These are phyloP conservation scores for Colossoma macropomum DNA, from an alignment of 2,113 vertebrate genomes.

Conservation along the genomic window DNA sequence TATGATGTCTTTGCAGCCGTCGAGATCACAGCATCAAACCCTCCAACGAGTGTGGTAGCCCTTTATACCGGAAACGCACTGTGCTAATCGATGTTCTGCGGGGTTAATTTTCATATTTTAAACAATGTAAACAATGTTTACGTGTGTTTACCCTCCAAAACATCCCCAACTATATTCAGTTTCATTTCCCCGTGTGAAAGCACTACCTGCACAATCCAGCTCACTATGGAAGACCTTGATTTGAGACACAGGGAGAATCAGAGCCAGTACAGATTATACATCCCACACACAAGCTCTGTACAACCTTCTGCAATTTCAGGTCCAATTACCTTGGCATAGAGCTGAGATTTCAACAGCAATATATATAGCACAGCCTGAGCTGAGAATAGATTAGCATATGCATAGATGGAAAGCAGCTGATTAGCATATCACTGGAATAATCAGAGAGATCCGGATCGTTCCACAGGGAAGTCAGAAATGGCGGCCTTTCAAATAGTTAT, in stretches of 20 bases:
- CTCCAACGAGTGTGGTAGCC: too few relatives aligned
- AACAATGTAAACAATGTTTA: too few relatives aligned
- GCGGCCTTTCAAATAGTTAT: background rate
- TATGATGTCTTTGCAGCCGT: too few relatives aligned
- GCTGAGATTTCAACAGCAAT: background rate
- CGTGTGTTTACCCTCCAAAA: too few relatives aligned
- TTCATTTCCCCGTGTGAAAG: background rate
- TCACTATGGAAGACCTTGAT: background rate
- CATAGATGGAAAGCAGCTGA: slow-evolving; percentile 5
- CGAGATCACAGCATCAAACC: too few relatives aligned
- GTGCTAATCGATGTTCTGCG: too few relatives aligned
- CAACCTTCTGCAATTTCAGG: background rate
- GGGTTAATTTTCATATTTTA: too few relatives aligned
- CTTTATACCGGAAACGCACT: too few relatives aligned
- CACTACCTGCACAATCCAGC: background rate
- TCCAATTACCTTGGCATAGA: background rate
- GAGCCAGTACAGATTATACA: background rate
- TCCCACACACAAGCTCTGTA: slow-evolving; percentile 10
- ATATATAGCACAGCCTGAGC: slow-evolving; percentile 1
- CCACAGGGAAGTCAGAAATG: background rate
- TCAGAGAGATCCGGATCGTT: background rate
- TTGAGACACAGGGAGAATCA: background rate
- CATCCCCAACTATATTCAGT: too few relatives aligned
- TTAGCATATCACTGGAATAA: slow-evolving; percentile 27
- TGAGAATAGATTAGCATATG: slow-evolving; percentile 18